Conservation (phyloP, 2,797 vertebrate genomes). For the Oreortyx pictus region DNA sequence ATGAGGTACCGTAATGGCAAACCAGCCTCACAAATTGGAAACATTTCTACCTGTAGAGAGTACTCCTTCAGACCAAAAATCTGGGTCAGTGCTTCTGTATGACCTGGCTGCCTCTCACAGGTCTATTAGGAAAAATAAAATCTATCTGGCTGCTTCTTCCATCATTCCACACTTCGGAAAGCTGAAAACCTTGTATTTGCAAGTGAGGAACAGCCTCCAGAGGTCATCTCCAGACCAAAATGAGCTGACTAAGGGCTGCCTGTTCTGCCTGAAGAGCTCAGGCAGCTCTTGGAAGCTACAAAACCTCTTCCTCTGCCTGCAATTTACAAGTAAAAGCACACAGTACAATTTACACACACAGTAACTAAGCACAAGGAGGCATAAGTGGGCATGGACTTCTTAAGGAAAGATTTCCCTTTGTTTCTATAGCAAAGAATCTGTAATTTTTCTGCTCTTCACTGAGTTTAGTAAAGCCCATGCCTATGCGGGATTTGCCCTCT, state of each 20-base stretch:
- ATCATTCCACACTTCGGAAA: not conserved
- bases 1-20: not conserved
- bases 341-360: not conserved
- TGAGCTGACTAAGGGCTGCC: not conserved
- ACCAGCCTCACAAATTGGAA: not conserved
- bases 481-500: not conserved
- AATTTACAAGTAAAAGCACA: not conserved
- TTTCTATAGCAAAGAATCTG: not conserved
- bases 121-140: not conserved
- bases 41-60: constrained; percentile 14
- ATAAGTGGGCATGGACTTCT: not conserved
- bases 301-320: not conserved
- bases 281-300: not conserved
- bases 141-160: not conserved
- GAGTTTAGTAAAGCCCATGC: not conserved
- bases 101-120: not conserved
- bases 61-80: not conserved
- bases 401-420: too few species aligned
- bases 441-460: not conserved
- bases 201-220: not conserved
- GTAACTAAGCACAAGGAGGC: not conserved
- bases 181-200: not conserved
- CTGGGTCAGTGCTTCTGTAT: not conserved
- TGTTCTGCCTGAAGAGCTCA: too few species aligned
- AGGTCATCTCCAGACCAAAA: not conserved